Evolutionary conservation across 92 coral and sea anemone species (phyloP), one percentile per base, ranked within the genome.

Genomic region (Meandrina meandrites): DNA sequence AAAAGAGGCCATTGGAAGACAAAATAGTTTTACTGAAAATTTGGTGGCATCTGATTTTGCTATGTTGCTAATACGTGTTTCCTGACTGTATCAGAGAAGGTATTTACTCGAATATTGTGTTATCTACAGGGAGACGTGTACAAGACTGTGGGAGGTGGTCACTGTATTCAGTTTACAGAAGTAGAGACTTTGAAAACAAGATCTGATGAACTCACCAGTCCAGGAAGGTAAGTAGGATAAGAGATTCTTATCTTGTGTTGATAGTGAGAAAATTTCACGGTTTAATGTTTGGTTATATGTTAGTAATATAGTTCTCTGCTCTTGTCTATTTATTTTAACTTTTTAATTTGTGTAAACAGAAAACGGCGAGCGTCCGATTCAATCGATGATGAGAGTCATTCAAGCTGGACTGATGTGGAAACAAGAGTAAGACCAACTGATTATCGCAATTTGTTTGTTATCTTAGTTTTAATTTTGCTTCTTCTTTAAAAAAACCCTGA

Each of bases 331-430:
- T 24, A 9, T 40, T 35, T 27, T 62, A 66, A 67, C 40, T 0
- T 48, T 28, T 70, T 22, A 22, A 24, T 54, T 78, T 68, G 22
- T 53, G 30, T 10, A 30, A 58, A 81, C 78, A 96, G 98, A 82
- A 97, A 97, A 88, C 97, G 99, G 71, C 82, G 92, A 19, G 94
- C 89, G 31, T 93, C 99, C 30, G 96, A 93, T 28, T 87, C 88
- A 3, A 85, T 77, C 53, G 95, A 95, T 75, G 93, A 90, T 66
- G 93, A 92, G 40, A 91, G 93, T 75, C 80, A 84, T 75, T 87
- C 97, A 30, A 93, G 98, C 76, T 97, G 98, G 98, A 95, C 99
- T 14, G 97, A 93, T 79, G 94, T 95, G 67, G 99, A 97, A 62
- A 97, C 99, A 14, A 85, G 99, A 95, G 99, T 97, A 83, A 89